A percentile compares a stretch with the other conserved stretches of the same genome.
These are phyloP conservation scores for Perithous albicinctus DNA, from an alignment of 2,888 invertebrate species.

Conservation along the genomic window DNA sequence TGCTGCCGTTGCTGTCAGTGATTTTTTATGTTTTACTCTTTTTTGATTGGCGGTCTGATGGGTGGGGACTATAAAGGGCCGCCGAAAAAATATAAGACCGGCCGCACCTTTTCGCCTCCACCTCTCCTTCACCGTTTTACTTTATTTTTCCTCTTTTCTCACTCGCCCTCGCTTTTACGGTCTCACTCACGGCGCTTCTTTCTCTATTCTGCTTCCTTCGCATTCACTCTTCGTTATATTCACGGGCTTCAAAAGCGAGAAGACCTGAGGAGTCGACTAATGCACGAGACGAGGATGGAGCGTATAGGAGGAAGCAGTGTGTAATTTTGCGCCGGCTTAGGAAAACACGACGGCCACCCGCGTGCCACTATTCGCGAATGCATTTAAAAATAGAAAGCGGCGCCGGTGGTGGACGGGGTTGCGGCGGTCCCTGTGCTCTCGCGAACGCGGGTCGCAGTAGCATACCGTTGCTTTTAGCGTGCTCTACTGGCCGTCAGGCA, in stretches of 20 bases:
- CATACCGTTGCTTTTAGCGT: slow-evolving; percentile 11
- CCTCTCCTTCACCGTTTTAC: slow-evolving; percentile 68
- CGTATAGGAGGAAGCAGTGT: slow-evolving; percentile 78
- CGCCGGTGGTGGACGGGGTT: slow-evolving; percentile 65
- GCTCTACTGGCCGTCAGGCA: slow-evolving; percentile 1
- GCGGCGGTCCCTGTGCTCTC: slow-evolving; percentile 37
- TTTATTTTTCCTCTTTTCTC: slow-evolving; percentile 59
- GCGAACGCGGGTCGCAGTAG: slow-evolving; percentile 39
- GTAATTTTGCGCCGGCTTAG: slow-evolving; percentile 85
- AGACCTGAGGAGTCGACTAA: slow-evolving; percentile 52
- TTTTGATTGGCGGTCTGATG: slow-evolving; percentile 81
- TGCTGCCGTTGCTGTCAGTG: slow-evolving; percentile 73
- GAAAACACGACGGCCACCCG: slow-evolving; percentile 85
- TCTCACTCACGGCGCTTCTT: slow-evolving; percentile 52
- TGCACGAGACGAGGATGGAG: slow-evolving; percentile 37
- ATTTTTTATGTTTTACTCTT: slow-evolving; percentile 83
- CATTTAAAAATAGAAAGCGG: slow-evolving; percentile 83
- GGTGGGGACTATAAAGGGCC: slow-evolving; percentile 81
- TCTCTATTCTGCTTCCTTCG: slow-evolving; percentile 34
- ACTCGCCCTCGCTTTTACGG: slow-evolving; percentile 57
- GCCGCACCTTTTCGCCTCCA: slow-evolving; percentile 72
- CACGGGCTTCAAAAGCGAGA: slow-evolving; percentile 53
- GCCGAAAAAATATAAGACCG: slow-evolving; percentile 82
- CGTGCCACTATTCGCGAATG: slow-evolving; percentile 81
- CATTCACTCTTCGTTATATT: slow-evolving; percentile 48